Evolutionary conservation across 1,140 invertebrate genomes (phyloP), one percentile per base, ranked within the genome.

Genomic region (Pteromalus puparum): DNA sequence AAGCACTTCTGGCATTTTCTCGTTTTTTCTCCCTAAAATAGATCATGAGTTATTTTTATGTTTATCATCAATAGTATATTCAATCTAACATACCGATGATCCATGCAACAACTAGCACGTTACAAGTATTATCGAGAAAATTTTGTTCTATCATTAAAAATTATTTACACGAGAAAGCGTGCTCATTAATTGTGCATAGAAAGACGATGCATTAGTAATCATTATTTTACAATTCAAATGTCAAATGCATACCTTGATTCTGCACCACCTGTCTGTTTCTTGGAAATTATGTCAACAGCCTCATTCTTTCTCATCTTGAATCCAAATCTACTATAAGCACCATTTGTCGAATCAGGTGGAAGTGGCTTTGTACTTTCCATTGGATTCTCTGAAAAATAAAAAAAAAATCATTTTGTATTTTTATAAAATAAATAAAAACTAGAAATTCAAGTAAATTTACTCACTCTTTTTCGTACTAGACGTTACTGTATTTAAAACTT

Each of bases 261-360:
- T 34, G 30, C 81, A 38, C 48, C 85, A 10, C 81, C 30, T 4
- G 30, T 24, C 13, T 61, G 79, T 72, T 88, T 87, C 38, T 87
- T 87, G 38, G 85, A 46, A n/a, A 92, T 73, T 4, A 88, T 79
- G 30, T 89, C 81, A 1, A 85, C 83, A 78, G 90, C 90, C 67
- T 91, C 90, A 1, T 82, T 61, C 72, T 90, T 91, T 21, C 88
- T 83, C 42, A 91, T 0, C 61, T 89, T 91, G 84, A 93, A 94
- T 4, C 94, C 94, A 86, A 93, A 94, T 85, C 91, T 89, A 4
- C 92, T 94, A 86, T 92, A 93, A 9, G 67, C 13, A 7, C 87
- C 85, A 42, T 88, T 86, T 0, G 34, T 83, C 38, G 84, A 74
- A 10, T 87, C 81, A 2, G 15, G 72, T 48, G 86, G 81, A 76